A percentile compares a stretch with the other conserved stretches of the same genome.
Conservation (phyloP, 2,888 invertebrate species). For the Cryptophagus acutangulus region DNA sequence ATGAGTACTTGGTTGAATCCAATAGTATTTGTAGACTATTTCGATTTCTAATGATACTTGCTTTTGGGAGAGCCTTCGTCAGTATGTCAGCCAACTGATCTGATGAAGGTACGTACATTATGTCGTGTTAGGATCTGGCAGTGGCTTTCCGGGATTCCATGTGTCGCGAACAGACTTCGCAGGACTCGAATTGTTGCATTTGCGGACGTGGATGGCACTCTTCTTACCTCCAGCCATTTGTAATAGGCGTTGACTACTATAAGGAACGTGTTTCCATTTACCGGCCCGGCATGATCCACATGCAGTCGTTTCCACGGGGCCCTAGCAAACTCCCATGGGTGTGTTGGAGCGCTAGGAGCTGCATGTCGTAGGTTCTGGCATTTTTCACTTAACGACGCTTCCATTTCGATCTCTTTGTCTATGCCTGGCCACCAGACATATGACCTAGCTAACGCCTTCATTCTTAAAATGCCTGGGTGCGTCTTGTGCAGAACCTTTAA, state of each 20-base stretch:
- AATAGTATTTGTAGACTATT: too few species aligned
- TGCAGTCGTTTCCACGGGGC: constrained; percentile 27
- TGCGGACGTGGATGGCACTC: constrained; percentile 14
- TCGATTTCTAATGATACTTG: too few species aligned
- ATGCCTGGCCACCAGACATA: too few species aligned
- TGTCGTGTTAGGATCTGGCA: too few species aligned
- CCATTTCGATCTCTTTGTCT: too few species aligned
- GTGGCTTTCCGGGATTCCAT: constrained; percentile 15
- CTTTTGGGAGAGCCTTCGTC: neutral
- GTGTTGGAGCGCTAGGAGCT: too few species aligned
- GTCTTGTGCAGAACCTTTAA: too few species aligned
- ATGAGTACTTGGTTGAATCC: too few species aligned
- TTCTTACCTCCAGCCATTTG: constrained; percentile 14
- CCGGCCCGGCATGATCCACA: constrained; percentile 23
- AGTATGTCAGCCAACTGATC: constrained; percentile 3
- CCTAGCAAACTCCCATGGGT: constrained; percentile 22
- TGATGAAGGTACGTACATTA: constrained; percentile 2
- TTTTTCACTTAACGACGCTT: too few species aligned
- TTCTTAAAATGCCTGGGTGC: too few species aligned
- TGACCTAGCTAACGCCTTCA: too few species aligned
- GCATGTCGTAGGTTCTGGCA: too few species aligned
- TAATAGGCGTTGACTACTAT: neutral
- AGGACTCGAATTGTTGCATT: constrained; percentile 14
- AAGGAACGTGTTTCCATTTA: constrained; percentile 5
- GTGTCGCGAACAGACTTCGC: constrained; percentile 9